Base-by-base conservation (phyloP, 2,113 vertebrate species). In the Eudorcas thomsonii region DNA sequence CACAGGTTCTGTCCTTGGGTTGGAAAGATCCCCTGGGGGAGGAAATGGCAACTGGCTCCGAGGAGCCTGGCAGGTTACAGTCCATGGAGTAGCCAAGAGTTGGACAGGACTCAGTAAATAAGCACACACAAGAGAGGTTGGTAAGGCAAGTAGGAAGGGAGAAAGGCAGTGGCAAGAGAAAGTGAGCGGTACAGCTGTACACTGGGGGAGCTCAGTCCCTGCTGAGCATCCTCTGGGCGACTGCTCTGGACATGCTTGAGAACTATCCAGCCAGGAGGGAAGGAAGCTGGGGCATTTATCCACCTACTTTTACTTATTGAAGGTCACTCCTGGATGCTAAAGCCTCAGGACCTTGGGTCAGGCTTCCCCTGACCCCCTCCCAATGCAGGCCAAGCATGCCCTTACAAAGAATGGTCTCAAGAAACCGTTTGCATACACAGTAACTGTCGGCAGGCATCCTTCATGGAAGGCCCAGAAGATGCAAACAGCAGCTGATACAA, bases 131-230 rank as follows among this genome's bases (percentile, higher is more conserved):
- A 62, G 57, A 33, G 10, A 3, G 10, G 16, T 5, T 59, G 28
- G 10, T 23, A 4, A 80, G 43, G 33, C 9, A 7, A 57, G 50
- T n/a, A 26, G 7, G 25, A 81, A 36, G 16, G 43, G 16, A 45
- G 12, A 28, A 77, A 54, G 78, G 36, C 25, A 30, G 17, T 21
- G n/a, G 55, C 36, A 9, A 3, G 7, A 54, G 11, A 2, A 1
- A 4, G 7, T 26, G 54, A 45, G 7, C 3, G 15, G 25, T 12
- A n/a, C 3, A 23, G 17, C 60, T 60, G 10, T 33, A 26, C n/a
- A 8, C 23, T 33, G 2, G 33, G 7, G 19, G 25, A 6, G 7
- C 3, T 7, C 30, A 19, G 0, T 25, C 19, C 10, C 39, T 13
- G 25, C 11, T 7, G 2, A 25, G 85, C 36, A 25, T 26, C 19